phyloP scores from a whole-genome alignment of 92 coral and sea anemone genomes.

The Zoanthus sansibaricus region DNA sequence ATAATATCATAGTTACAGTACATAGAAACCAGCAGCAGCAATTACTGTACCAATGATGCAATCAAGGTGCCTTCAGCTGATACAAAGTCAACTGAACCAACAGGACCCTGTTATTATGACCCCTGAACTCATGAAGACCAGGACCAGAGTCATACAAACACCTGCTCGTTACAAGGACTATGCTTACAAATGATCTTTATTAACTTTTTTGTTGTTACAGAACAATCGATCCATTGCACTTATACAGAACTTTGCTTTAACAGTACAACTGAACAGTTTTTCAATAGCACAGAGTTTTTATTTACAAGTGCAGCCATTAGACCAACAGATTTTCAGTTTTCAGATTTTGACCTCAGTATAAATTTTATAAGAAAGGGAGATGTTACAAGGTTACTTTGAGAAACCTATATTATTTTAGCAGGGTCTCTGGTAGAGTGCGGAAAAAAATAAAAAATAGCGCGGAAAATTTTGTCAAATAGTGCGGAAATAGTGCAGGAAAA shows the following conservation, averaged over 20 bases:
- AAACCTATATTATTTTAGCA: too few species aligned
- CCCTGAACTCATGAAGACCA: conserved; percentile 22
- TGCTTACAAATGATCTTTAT: conserved; percentile 11
- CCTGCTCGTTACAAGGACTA: conserved; percentile 16
- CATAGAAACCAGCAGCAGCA: too few species aligned
- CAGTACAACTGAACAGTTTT: neutral
- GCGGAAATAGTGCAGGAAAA: too few species aligned
- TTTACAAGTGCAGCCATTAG: neutral
- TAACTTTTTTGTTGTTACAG: conserved; percentile 20
- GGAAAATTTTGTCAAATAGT: too few species aligned
- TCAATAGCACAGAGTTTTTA: neutral
- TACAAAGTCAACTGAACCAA: conserved; percentile 12
- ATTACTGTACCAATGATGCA: too few species aligned
- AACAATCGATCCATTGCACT: neutral
- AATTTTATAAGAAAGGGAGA: conserved; percentile 29
- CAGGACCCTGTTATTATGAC: conserved; percentile 16
- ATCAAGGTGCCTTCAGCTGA: too few species aligned
- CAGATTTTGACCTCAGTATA: too few species aligned
- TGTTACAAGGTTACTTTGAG: neutral
- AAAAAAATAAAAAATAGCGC: too few species aligned
- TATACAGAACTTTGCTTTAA: neutral
- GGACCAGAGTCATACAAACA: conserved; percentile 26
- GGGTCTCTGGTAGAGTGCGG: too few species aligned
- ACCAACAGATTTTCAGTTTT: neutral
- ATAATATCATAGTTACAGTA: too few species aligned